Base-by-base conservation (phyloP, 2,888 invertebrate genomes). In the Ophion ventricosus region DNA sequence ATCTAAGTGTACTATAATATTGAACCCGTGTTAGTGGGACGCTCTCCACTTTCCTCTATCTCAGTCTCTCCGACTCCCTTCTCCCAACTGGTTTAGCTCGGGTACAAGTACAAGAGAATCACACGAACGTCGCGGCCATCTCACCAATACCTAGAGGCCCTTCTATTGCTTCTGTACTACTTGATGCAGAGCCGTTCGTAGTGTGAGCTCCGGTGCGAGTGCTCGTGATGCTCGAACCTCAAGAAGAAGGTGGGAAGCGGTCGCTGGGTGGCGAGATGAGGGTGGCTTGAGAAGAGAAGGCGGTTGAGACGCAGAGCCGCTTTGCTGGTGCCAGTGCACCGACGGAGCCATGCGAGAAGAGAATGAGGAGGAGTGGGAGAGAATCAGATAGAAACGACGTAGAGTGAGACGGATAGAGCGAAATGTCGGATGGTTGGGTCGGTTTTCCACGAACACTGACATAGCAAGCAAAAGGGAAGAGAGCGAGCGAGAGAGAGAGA, bases 401-500 rank as follows among this genome's bases (percentile, higher is more conserved):
- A 54, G 81, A 76, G 80, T 82, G 85, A 87, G 87, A 87, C 82
- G 84, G 88, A 78, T 78, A 78, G 81, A 85, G 73, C 70, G 85
- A 80, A 73, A 83, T 61, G 84, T 85, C 85, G 85, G 86, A 86
- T 87, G 91, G 90, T 89, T 91, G 91, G 91, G 91, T 91, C 89
- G 92, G 90, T 91, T 91, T 74, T 91, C 90, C 92, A 76, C 76
- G 40, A 66, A 66, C 66, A 90, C 90, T 89, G 91, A 90, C 91
- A 90, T 91, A 89, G 88, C 80, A 83, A 89, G 90, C 84, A 90
- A 91, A 86, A 87, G 88, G 85, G 66, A 72, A 69, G 63, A 66
- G 67, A 64, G 74, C 79, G 77, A n/a, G n/a, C n/a, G n/a, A n/a
- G n/a, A n/a, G n/a, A n/a, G n/a, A n/a, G n/a, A n/a, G 74, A 59